Conservation (phyloP, 2,888 invertebrate species). For the Agrotis ipsilon region DNA sequence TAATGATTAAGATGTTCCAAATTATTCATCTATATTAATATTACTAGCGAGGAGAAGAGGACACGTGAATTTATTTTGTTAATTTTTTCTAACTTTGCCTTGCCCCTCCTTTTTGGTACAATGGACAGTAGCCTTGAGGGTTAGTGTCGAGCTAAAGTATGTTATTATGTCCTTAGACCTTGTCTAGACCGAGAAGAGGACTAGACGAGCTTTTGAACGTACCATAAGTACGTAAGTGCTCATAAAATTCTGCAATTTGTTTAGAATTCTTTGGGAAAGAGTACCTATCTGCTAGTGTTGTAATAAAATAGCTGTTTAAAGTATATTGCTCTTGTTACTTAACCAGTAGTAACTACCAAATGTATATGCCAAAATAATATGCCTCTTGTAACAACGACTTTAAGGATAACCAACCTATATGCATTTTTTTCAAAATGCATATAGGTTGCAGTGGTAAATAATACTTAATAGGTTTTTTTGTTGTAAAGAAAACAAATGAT, state of each 20-base stretch:
- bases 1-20: too few species aligned
- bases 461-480: too few species aligned
- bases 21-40: not conserved
- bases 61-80: not conserved
- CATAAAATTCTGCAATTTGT: constrained; percentile 9
- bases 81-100: not conserved
- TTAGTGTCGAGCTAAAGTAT: not conserved
- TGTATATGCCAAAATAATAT: not conserved
- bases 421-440: too few species aligned
- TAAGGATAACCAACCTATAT: too few species aligned
- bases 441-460: too few species aligned
- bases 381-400: not conserved
- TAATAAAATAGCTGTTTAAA: not conserved
- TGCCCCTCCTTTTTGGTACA: not conserved
- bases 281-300: not conserved
- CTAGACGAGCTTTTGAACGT: constrained; percentile 35
- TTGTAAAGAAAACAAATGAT: too few species aligned
- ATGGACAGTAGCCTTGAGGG: not conserved
- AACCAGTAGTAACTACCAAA: not conserved
- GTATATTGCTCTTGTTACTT: not conserved
- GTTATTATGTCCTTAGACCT: constrained; percentile 25
- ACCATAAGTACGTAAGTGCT: constrained; percentile 14
- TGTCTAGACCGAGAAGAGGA: constrained; percentile 14
- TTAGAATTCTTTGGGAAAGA: not conserved
- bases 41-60: not conserved